These are phyloP conservation scores for Alfaro cultratus DNA, from an alignment of 2,797 vertebrate species.

Conservation along the genomic window DNA sequence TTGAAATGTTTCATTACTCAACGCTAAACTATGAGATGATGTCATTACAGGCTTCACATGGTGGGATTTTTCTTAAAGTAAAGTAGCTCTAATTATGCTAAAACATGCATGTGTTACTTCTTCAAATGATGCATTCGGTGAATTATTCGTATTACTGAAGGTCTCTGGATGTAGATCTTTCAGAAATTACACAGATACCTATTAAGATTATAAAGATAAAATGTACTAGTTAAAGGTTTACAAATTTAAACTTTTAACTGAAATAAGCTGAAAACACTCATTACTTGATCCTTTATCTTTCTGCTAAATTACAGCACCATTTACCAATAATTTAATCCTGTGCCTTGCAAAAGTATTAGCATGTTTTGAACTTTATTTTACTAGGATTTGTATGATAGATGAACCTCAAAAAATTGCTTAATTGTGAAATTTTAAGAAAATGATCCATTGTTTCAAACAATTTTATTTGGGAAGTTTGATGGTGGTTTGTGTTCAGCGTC, in stretches of 20 bases:
- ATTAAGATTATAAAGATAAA: background rate
- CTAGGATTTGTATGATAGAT: background rate
- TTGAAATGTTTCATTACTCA: slow-evolving; percentile 72
- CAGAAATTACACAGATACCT: background rate
- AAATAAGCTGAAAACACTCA: no score
- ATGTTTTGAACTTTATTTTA: background rate
- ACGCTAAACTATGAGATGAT: slow-evolving; percentile 73
- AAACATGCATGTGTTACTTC: background rate
- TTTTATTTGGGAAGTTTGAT: background rate
- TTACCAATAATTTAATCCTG: background rate
- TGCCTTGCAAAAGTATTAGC: background rate
- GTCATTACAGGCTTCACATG: slow-evolving; percentile 71
- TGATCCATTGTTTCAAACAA: background rate
- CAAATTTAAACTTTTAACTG: background rate
- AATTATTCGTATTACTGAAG: background rate
- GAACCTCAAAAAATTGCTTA: background rate
- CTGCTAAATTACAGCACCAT: background rate
- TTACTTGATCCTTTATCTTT: background rate
- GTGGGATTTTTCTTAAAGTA: slow-evolving; percentile 19
- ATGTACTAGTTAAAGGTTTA: background rate
- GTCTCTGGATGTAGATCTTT: background rate
- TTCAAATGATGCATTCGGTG: background rate
- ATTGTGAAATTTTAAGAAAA: background rate
- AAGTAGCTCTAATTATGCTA: background rate
- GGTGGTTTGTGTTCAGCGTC: background rate